phyloP scores from a whole-genome alignment of 2,888 invertebrate species.

The Ceraclea dissimilis region DNA sequence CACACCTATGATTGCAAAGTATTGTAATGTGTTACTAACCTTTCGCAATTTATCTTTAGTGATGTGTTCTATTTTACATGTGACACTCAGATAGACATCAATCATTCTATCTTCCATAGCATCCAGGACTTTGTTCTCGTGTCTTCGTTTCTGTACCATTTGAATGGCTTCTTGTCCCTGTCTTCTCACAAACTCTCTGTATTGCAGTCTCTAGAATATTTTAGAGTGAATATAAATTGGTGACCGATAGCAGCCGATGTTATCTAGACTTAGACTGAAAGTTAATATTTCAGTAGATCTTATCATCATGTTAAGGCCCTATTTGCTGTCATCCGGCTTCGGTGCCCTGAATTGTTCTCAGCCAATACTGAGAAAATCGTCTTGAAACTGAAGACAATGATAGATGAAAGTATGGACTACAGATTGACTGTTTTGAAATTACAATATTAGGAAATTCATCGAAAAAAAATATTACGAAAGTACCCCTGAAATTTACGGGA shows the following conservation, averaged over 20 bases:
- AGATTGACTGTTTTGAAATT: too few species aligned
- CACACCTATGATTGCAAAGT: background rate
- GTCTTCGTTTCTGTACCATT: slow-evolving; percentile 32
- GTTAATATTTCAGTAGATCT: too few species aligned
- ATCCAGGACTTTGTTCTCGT: slow-evolving; percentile 38
- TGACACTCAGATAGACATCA: slow-evolving; percentile 39
- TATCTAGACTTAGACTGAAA: too few species aligned
- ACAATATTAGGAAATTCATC: too few species aligned
- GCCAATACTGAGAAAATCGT: too few species aligned
- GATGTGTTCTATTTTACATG: slow-evolving; percentile 36
- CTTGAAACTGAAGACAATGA: too few species aligned
- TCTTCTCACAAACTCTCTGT: slow-evolving; percentile 26
- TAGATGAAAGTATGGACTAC: too few species aligned
- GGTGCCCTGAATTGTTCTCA: too few species aligned
- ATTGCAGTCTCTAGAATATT: background rate
- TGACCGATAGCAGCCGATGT: slow-evolving; percentile 15
- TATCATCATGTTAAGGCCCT: too few species aligned
- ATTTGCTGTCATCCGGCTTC: too few species aligned
- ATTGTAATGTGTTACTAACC: background rate
- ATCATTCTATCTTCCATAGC: slow-evolving; percentile 33
- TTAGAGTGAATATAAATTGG: slow-evolving; percentile 19
- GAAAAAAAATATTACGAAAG: too few species aligned
- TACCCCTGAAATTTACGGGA: too few species aligned
- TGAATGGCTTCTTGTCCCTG: slow-evolving; percentile 32
- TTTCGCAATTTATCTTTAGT: slow-evolving; percentile 24